Conservation (phyloP, 2,797 vertebrate species). For the Yasuhikotakia modesta region DNA sequence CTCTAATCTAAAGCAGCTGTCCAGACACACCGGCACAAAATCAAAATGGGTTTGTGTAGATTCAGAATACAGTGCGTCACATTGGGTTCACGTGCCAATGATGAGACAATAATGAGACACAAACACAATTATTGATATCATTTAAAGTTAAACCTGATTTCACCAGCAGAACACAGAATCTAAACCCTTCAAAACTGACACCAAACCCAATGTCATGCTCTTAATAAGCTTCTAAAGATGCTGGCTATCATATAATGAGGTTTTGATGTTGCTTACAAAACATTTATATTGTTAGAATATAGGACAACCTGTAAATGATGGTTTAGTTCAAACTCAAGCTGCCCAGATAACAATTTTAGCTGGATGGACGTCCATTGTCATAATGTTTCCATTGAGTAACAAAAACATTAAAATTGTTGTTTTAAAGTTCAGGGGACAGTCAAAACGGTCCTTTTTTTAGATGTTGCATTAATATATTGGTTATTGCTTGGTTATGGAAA, state of each 20-base stretch:
- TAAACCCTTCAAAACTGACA: neutral
- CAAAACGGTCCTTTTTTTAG: too few species aligned
- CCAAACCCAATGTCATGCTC: neutral
- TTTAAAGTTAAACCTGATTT: neutral
- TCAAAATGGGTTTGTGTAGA: neutral
- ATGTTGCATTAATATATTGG: too few species aligned
- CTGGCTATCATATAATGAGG: neutral
- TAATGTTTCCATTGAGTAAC: too few species aligned
- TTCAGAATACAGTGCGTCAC: neutral
- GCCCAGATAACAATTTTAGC: too few species aligned
- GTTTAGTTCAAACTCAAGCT: too few species aligned
- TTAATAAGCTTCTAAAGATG: neutral
- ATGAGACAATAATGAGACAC: neutral
- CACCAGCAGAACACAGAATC: neutral
- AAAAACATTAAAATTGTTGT: too few species aligned
- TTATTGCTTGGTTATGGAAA: too few species aligned
- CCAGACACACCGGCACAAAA: slow-evolving; percentile 32
- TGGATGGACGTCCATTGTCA: too few species aligned
- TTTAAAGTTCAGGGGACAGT: too few species aligned
- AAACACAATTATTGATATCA: neutral
- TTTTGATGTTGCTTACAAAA: neutral
- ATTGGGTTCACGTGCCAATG: neutral
- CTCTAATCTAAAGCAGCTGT: slow-evolving; percentile 57
- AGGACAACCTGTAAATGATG: too few species aligned
- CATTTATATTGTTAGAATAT: neutral